Evolutionary conservation across 1,140 invertebrate species (phyloP), one percentile per base, ranked within the genome.

Genomic region (Cryptotermes secundus): DNA sequence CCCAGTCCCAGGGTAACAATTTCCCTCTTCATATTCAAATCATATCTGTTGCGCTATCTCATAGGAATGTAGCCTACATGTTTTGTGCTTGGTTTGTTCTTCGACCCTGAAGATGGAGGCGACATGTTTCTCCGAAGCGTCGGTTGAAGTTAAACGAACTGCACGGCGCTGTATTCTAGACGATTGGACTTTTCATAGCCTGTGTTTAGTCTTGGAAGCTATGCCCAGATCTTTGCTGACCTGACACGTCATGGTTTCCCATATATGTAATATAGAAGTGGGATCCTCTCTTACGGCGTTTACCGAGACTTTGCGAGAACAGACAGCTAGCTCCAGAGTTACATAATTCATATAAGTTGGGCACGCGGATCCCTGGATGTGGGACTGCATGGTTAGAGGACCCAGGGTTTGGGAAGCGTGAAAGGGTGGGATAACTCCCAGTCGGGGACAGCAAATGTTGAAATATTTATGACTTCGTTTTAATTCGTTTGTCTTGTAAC

Each of bases 391-490:
- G 59, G 59, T 72, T 72, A 72, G 26, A 72, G 59, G 59, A 72
- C 59, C 2, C 7, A 31, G 59, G 19, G n/a, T 72, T 0, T 72
- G 59, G 26, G 14, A 72, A 72, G 59, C 24, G 53, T 72, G 16
- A 31, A 31, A 6, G 16, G 26, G 59, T 10, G 59, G n/a, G 26
- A 31, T 72, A 72, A 72, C 59, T 72, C 59, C 59, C 59, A 7
- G 59, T 6, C 59, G 10, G 59, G 59, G 59, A 31, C 59, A 6
- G 59, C 59, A 31, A 72, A 72, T 72, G 59, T 72, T 72, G 59
- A 72, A 72, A 72, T 72, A 72, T 72, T 72, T 72, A 72, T 72
- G 59, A 72, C 59, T 72, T 31, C 59, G 59, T 72, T 72, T 72
- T 72, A 72, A 72, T 72, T 72, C 59, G 59, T n/a, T 72, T 72